Evolutionary conservation across 2,888 invertebrate genomes (phyloP).

Genomic region (Ceriagrion tenellum): DNA sequence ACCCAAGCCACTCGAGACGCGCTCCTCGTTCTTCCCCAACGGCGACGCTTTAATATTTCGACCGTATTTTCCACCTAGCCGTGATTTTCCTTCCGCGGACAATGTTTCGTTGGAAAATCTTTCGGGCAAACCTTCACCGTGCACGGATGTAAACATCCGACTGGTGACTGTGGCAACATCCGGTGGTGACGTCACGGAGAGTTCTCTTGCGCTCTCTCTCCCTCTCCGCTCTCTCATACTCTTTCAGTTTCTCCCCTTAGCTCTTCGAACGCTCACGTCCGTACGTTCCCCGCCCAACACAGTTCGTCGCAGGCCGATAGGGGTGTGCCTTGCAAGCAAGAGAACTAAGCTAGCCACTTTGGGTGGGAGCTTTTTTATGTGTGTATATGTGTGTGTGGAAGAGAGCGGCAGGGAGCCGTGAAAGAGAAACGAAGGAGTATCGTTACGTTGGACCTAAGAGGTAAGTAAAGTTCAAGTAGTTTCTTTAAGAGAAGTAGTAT

Average conservation of each 20-base stretch:
- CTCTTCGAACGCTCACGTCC: conserved; percentile 54
- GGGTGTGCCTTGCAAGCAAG: conserved; percentile 59
- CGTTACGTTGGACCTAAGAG: conserved; percentile 51
- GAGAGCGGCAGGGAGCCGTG: conserved; percentile 55
- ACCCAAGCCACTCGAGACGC: conserved; percentile 51
- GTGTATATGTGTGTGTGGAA: conserved; percentile 62
- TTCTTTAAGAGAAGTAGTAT: conserved; percentile 1
- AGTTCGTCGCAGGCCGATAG: conserved; percentile 65
- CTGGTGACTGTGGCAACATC: conserved; percentile 67
- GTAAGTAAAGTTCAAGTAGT: conserved; percentile 41
- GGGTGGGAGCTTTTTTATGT: conserved; percentile 61
- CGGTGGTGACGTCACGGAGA: conserved; percentile 61
- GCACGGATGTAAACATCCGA: conserved; percentile 65
- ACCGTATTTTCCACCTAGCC: neutral
- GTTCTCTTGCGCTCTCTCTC: neutral
- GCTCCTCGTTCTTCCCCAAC: conserved; percentile 23
- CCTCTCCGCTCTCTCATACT: neutral
- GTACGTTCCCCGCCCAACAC: conserved; percentile 64
- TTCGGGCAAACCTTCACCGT: conserved; percentile 44
- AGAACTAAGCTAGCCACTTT: conserved; percentile 60
- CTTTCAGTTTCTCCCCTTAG: conserved; percentile 46
- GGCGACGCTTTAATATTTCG: conserved; percentile 40
- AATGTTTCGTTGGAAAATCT: conserved; percentile 35
- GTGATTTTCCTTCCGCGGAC: conserved; percentile 1
- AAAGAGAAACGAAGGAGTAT: conserved; percentile 51